A percentile compares a stretch with the other conserved stretches of the same genome.
Evolutionary conservation across 1,140 invertebrate genomes (phyloP).

Genomic region (Psix sp.): DNA sequence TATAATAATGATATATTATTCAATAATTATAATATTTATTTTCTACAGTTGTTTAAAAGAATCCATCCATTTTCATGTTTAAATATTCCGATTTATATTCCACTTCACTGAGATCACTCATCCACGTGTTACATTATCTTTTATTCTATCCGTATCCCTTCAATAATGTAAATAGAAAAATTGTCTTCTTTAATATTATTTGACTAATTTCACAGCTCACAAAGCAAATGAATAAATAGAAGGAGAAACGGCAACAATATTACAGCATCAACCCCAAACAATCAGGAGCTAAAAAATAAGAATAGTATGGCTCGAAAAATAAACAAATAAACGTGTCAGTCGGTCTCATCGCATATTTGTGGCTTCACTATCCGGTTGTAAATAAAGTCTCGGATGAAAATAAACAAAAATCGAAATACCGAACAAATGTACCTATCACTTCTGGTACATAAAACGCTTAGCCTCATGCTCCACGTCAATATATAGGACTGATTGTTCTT

Average conservation of each 20-base stretch:
- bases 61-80: neutral
- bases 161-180: too few species aligned
- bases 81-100: too few species aligned
- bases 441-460: conserved; percentile 74
- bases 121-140: too few species aligned
- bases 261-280: conserved; percentile 19
- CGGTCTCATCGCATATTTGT: conserved; percentile 71
- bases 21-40: too few species aligned
- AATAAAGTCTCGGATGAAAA: conserved; percentile 73
- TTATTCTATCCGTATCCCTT: too few species aligned
- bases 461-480: too few species aligned
- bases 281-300: conserved; percentile 20
- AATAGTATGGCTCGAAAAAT: conserved; percentile 8
- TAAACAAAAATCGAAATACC: conserved; percentile 74
- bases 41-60: too few species aligned
- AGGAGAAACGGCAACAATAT: conserved; percentile 18
- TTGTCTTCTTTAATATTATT: too few species aligned
- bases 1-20: too few species aligned
- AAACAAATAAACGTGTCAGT: conserved; percentile 59
- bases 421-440: conserved; percentile 75
- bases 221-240: conserved; percentile 1
- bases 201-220: neutral
- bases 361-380: conserved; percentile 73
- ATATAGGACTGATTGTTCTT: too few species aligned
- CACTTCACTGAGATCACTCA: too few species aligned